Evolutionary conservation across 2,113 vertebrate species (phyloP).

Genomic region (Seriola rivoliana): DNA sequence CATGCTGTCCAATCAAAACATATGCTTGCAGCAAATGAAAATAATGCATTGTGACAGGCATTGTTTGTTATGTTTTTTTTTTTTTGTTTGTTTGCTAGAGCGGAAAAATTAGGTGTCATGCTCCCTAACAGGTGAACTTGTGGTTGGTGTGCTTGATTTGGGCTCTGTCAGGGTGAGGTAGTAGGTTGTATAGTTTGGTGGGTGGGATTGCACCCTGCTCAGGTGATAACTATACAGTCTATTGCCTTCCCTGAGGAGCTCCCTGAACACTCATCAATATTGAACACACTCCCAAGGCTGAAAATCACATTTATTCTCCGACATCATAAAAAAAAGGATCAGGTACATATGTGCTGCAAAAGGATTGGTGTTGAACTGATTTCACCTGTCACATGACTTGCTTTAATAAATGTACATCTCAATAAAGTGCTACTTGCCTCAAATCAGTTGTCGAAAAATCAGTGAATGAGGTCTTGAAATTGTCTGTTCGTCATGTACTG

Average conservation of each 20-base stretch:
- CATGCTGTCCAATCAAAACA: conserved; percentile 43
- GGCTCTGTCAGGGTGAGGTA: conserved; percentile 90
- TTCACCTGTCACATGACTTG: conserved; percentile 13
- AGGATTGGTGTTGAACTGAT: conserved; percentile 4
- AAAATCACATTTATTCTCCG: conserved; percentile 30
- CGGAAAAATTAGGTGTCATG: conserved; percentile 8
- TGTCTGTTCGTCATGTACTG: conserved; percentile 3
- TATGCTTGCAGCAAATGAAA: conserved; percentile 6
- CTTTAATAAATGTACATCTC: conserved; percentile 40
- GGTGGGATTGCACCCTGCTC: conserved; percentile 90
- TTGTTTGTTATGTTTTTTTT: background rate
- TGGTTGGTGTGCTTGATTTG: conserved; percentile 47
- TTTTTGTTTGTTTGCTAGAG: background rate
- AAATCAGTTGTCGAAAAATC: conserved; percentile 36
- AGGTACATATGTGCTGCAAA: background rate
- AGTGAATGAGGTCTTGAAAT: conserved; percentile 11
- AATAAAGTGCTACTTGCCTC: conserved; percentile 62
- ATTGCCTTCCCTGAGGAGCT: conserved; percentile 93
- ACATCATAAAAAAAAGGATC: background rate
- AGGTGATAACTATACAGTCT: conserved; percentile 98
- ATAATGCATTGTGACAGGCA: conserved; percentile 15
- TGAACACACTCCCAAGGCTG: conserved; percentile 5
- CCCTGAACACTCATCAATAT: conserved; percentile 62
- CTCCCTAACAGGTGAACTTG: background rate
- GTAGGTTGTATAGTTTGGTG: conserved; percentile 98